Base-by-base conservation (phyloP, 2,888 invertebrate genomes). In the Caradrina clavipalpis region DNA sequence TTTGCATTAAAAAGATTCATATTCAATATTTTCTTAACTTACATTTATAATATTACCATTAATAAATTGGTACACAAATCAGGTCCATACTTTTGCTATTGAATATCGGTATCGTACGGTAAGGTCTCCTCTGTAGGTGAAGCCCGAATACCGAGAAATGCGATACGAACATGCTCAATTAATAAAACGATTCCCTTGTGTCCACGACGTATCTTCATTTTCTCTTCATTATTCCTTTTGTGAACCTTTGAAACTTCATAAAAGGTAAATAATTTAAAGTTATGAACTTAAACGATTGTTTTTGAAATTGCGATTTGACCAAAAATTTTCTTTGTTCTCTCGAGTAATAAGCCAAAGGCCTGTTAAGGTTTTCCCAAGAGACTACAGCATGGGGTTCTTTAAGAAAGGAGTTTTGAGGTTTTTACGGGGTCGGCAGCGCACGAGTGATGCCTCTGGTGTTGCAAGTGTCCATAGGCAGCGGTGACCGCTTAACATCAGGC, bases 111-210 rank as follows among this genome's bases (percentile, higher is more conserved):
- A 80, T 73, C 71, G 75, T 77, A 78, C 77, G 66, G 65, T 72
- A 85, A 73, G 78, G 74, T 62, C 80, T 83, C 80, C 82, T 80
- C 73, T 79, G 83, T 80, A 86, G 80, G 80, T 83, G 86, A 82
- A 86, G 81, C 84, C 87, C 83, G 82, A 88, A 88, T 92, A 90
- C 91, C 81, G 69, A 87, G 92, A 91, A 92, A 90, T 83, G 84
- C 86, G 89, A 91, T 90, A 89, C 86, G 74, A 84, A 85, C 83
- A 82, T 81, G 80, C 75, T 87, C 86, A 88, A 88, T 89, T 87
- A 88, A 87, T 90, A 89, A 90, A 90, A 87, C 77, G 83, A 83
- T 84, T 86, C 82, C 68, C 69, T 63, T 73, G 82, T 77, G 73
- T 72, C 76, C 64, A 65, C 74, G 65, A 66, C 65, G 77, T 82